phyloP scores from a whole-genome alignment of 2,888 invertebrate genomes.

The Liposcelis brunnea region DNA sequence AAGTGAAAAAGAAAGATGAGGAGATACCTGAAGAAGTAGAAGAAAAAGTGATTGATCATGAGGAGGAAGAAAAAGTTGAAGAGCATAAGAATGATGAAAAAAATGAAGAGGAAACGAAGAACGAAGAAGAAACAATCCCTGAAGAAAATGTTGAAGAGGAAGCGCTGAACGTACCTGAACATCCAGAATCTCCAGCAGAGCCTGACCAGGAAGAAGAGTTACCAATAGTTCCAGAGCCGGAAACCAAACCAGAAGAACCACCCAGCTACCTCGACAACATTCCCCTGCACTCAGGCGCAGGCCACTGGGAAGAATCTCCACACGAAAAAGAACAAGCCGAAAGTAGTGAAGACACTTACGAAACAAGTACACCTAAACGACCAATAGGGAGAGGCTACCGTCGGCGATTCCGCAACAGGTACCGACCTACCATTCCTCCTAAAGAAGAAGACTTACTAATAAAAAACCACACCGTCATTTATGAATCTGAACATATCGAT shows the following conservation, averaged over 20 bases:
- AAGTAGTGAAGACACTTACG: no score
- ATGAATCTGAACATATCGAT: constrained; percentile 2
- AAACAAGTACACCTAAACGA: no score
- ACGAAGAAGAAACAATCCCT: constrained; percentile 17
- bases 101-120: constrained; percentile 19
- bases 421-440: no score
- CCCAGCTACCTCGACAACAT: no score
- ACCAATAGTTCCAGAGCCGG: constrained; percentile 12
- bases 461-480: constrained; percentile 1
- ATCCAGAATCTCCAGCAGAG: constrained; percentile 17
- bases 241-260: no score
- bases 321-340: no score
- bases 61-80: constrained; percentile 13
- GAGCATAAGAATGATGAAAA: constrained; percentile 18
- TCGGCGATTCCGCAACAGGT: no score
- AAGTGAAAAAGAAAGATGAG: constrained; percentile 15
- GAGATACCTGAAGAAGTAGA: no score
- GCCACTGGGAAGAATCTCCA: no score
- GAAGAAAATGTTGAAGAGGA: constrained; percentile 16
- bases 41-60: constrained; percentile 13
- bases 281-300: no score
- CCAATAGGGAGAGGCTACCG: no score
- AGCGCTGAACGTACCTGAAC: constrained; percentile 23
- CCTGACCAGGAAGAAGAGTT: constrained; percentile 21
- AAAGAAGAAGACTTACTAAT: background rate